Evolutionary conservation across 2,888 invertebrate genomes (phyloP).

Genomic region (Amaurobius ferox): DNA sequence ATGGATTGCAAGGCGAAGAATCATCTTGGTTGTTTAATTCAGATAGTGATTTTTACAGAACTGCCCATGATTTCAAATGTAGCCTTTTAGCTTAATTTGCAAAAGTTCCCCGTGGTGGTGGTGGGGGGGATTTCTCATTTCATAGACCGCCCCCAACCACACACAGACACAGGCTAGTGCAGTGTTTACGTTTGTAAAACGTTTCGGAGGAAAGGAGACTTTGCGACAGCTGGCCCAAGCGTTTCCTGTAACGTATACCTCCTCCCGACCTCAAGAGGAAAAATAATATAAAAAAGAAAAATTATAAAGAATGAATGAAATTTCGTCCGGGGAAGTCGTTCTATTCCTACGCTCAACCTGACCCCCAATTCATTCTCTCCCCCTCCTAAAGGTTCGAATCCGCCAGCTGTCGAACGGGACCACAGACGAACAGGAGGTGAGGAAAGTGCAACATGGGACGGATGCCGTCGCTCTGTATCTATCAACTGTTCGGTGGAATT

Average conservation of each 20-base stretch:
- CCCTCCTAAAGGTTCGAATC: constrained; percentile 15
- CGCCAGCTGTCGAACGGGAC: constrained; percentile 66
- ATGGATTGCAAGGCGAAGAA: too few species aligned
- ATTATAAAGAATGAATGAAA: constrained; percentile 60
- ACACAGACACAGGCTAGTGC: constrained; percentile 11
- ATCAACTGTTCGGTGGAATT: too few species aligned
- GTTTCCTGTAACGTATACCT: constrained; percentile 67
- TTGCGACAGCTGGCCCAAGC: constrained; percentile 62
- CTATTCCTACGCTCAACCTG: constrained; percentile 34
- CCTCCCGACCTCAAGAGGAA: constrained; percentile 16
- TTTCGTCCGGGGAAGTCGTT: constrained; percentile 58
- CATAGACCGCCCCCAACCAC: constrained; percentile 5
- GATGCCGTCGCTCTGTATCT: background rate
- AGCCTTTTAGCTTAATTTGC: background rate
- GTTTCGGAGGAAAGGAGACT: constrained; percentile 36
- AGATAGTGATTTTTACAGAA: too few species aligned
- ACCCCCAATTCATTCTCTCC: constrained; percentile 7
- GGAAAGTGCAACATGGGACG: background rate
- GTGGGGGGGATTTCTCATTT: background rate
- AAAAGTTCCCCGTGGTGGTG: background rate
- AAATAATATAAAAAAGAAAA: constrained; percentile 8
- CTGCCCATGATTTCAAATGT: too few species aligned
- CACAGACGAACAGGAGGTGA: background rate
- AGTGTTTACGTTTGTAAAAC: constrained; percentile 58
- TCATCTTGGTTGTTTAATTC: too few species aligned